Evolutionary conservation across 2,797 vertebrate species (phyloP), one percentile per base, ranked within the genome.

Genomic region (Cyclopterus lumpus): DNA sequence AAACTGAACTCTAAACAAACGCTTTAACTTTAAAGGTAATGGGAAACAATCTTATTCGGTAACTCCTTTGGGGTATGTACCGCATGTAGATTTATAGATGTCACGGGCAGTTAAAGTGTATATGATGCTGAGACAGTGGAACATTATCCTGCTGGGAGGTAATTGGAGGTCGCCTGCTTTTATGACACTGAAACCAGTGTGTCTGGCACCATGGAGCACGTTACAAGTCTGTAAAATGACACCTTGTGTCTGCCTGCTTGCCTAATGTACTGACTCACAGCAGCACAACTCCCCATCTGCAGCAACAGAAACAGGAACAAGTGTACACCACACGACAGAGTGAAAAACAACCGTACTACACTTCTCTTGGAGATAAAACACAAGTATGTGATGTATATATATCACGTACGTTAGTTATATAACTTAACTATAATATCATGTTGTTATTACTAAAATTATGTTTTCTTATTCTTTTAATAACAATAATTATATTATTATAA

Each of bases 161-260:
- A 69, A 74, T 64, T 73, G 76, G 71, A 71, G 67, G 63, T 79
- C 5, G 4, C 44, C 57, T 73, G 53, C 65, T 82, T 53, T 60
- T 20, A 67, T 57, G 42, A 72, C 60, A 72, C 28, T 73, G 59
- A 80, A 85, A 76, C 14, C 54, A 66, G 67, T 7, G 44, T 60
- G 62, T 67, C 66, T 81, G 70, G 73, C 67, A 79, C 51, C 32
- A n/a, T 3, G 42, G 51, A 76, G 63, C 61, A 42, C 10, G 70
- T 81, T 68, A 62, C 72, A 81, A 60, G 42, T 78, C 68, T 74
- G 55, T 87, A 74, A 82, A 88, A 77, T 78, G 65, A 82, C 73
- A 82, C 65, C 58, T 83, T 74, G 12, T 69, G 22, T 71, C 32
- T 59, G 59, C 36, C 54, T 73, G 65, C 74, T 30, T 48, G 46